Evolutionary conservation across 1,140 invertebrate species (phyloP).

Genomic region (Leucophenga varia): DNA sequence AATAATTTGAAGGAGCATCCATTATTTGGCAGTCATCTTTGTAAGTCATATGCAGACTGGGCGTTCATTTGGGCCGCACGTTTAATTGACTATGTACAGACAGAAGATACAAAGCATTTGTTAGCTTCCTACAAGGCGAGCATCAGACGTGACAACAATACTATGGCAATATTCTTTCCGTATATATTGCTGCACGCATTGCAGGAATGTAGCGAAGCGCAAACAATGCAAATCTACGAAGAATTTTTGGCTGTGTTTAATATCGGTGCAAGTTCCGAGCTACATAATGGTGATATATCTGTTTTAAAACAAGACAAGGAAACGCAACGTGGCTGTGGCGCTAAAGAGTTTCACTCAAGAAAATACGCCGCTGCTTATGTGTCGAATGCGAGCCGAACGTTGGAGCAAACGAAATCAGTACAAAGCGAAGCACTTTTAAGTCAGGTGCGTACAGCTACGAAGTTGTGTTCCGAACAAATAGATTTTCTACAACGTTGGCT

Average conservation of each 20-base stretch:
- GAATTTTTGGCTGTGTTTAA: constrained; percentile 58
- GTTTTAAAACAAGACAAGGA: too few species aligned
- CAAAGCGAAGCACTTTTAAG: constrained; percentile 12
- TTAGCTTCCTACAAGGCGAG: constrained; percentile 69
- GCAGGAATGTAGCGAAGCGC: constrained; percentile 56
- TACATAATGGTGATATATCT: background rate
- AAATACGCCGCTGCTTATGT: constrained; percentile 29
- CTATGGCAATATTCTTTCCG: constrained; percentile 70
- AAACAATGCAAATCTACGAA: constrained; percentile 55
- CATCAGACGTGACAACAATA: constrained; percentile 68
- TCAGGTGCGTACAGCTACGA: constrained; percentile 55
- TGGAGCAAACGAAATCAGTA: constrained; percentile 5
- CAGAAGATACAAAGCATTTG: constrained; percentile 60
- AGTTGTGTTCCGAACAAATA: constrained; percentile 69
- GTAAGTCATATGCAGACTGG: constrained; percentile 61
- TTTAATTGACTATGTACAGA: constrained; percentile 62
- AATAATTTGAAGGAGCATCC: constrained; percentile 57
- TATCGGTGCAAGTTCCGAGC: constrained; percentile 1
- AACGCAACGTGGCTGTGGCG: constrained; percentile 10
- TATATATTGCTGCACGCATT: constrained; percentile 68
- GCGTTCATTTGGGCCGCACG: constrained; percentile 69
- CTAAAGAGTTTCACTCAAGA: constrained; percentile 27
- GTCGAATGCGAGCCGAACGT: background rate
- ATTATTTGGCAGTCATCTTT: constrained; percentile 66
- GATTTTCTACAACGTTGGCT: constrained; percentile 76